Percentiles rank a stretch among this genome's conserved stretches.
These are phyloP conservation scores for Darevskia mixta DNA, from an alignment of 2,797 vertebrate genomes.

Conservation along the genomic window DNA sequence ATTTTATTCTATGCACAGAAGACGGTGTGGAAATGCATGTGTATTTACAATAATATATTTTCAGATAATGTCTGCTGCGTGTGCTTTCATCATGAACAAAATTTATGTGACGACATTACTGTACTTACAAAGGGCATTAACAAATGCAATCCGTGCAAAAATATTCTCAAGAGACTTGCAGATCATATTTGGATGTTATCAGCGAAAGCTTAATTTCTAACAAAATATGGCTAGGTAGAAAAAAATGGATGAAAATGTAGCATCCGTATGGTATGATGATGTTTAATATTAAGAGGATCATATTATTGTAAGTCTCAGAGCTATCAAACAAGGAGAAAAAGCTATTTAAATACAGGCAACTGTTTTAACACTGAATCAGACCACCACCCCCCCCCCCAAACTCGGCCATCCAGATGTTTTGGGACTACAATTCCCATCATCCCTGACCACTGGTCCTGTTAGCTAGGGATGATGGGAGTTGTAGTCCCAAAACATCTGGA, in stretches of 20 bases:
- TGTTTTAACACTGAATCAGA: too few species aligned
- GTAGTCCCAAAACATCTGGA: too few species aligned
- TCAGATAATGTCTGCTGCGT: not conserved
- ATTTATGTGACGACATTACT: not conserved
- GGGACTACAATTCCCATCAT: too few species aligned
- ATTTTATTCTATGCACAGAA: too few species aligned
- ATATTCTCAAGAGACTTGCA: not conserved
- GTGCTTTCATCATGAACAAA: not conserved
- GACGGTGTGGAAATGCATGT: not conserved
- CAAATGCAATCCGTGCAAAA: not conserved
- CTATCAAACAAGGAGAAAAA: not conserved
- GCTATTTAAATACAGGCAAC: too few species aligned
- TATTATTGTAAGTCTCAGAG: not conserved
- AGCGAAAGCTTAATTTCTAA: not conserved
- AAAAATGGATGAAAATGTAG: not conserved
- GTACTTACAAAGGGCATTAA: not conserved
- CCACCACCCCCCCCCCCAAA: too few species aligned
- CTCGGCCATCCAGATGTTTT: too few species aligned
- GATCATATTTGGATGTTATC: not conserved
- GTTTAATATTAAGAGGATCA: not conserved
- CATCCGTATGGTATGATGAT: not conserved
- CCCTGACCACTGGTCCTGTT: too few species aligned
- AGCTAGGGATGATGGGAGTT: too few species aligned
- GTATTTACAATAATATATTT: not conserved
- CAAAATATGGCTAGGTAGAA: not conserved